A percentile compares a stretch with the other conserved stretches of the same genome.
phyloP scores from a whole-genome alignment of 2,113 vertebrate genomes.

The Choloepus hoffmanni region DNA sequence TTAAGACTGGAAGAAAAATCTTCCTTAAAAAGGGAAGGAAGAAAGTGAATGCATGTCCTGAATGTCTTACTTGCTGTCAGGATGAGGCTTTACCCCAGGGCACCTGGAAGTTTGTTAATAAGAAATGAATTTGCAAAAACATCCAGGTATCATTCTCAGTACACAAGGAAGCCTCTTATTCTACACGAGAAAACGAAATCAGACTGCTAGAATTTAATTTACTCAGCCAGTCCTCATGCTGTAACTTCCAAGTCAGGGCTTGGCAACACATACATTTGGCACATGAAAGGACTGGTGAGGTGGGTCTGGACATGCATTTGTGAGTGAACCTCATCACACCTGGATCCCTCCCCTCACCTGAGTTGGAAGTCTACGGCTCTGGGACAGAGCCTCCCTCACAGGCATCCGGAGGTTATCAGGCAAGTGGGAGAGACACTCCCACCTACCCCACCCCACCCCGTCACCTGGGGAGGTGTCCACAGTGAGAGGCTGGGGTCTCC shows the following conservation, averaged over 20 bases:
- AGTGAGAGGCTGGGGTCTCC: neutral
- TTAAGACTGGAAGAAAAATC: neutral
- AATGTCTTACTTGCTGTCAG: neutral
- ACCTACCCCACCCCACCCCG: neutral
- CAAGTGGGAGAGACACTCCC: neutral
- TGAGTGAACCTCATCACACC: neutral
- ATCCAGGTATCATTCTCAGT: neutral
- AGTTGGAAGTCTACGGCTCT: neutral
- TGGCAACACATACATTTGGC: neutral
- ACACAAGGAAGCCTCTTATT: neutral
- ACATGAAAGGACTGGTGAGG: neutral
- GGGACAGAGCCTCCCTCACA: neutral
- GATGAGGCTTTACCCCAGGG: neutral
- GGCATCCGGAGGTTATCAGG: neutral
- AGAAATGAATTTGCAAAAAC: neutral
- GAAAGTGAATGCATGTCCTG: neutral
- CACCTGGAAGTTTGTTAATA: neutral
- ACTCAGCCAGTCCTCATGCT: neutral
- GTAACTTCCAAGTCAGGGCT: neutral
- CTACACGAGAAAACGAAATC: neutral
- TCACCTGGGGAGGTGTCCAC: neutral
- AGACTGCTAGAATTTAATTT: neutral
- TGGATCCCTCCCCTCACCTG: neutral
- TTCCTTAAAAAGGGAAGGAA: neutral
- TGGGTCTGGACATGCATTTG: neutral